Evolutionary conservation across 2,797 vertebrate genomes (phyloP), one percentile per base, ranked within the genome.

Genomic region (Acanthornis magna): DNA sequence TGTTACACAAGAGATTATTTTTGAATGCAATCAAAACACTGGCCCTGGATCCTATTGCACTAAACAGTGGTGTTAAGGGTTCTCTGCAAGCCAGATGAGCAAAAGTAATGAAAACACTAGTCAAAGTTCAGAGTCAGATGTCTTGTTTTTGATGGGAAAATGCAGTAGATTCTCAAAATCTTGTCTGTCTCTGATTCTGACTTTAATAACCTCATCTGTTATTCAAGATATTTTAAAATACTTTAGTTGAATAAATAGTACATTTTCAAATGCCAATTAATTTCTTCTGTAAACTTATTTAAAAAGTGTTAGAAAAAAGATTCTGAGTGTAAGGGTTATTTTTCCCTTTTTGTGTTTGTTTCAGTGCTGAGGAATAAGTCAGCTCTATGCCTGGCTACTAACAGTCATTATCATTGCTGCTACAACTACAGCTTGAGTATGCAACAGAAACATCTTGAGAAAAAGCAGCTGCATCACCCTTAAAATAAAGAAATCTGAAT

Each of bases 21-120:
- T 91, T 81, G 45, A 97, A 96, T 94, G 85, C 88, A 97, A 83
- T 95, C 67, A 97, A 97, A 97, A 97, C 92, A 94, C 78, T 92
- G 89, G 89, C 34, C 66, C 45, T 95, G 93, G 55, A 77, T 78
- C 62, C 48, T 78, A 26, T 40, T 86, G 54, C 76, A 88, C 43
- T 60, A 66, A 80, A 78, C 66, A 78, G 62, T 55, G 73, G 70
- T 75, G 40, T 88, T 83, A 84, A 78, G 36, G 45, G n/a, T 34
- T 84, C 20, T 78, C n/a, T 92, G 62, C 54, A 91, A 81, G 36
- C 12, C 36, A 88, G n/a, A 30, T 68, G 54, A 81, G 40, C 53
- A 80, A 93, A 93, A 88, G 17, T 78, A 91, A 62, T 60, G 27
- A 88, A 91, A 90, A 92, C 23, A n/a, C 8, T 45, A 62, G 29